Evolutionary conservation across 1,140 invertebrate genomes (phyloP).

Genomic region (Hyles euphorbiae): DNA sequence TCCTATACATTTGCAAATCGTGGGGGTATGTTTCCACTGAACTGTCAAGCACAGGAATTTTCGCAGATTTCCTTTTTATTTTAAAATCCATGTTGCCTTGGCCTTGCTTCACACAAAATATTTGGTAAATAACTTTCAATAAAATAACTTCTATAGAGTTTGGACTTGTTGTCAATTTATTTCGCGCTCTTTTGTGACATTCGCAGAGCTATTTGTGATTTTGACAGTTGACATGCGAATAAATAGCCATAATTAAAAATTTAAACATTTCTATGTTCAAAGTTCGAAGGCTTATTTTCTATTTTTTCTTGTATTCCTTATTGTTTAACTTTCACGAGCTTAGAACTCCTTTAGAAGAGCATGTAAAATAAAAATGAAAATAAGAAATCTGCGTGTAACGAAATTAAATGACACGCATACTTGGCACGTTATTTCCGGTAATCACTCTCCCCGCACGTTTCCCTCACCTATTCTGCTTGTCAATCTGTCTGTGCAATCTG

Average conservation of each 20-base stretch:
- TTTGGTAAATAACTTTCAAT: background rate
- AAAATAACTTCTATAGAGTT: background rate
- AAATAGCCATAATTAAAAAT: too few species aligned
- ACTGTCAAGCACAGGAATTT: constrained; percentile 41
- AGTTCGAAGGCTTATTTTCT: too few species aligned
- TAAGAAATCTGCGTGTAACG: too few species aligned
- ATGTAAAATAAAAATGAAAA: too few species aligned
- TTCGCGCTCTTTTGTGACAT: constrained; percentile 16
- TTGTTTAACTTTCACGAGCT: too few species aligned
- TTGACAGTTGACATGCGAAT: background rate
- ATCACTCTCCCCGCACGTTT: constrained; percentile 4
- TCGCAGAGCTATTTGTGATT: background rate
- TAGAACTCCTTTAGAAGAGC: too few species aligned
- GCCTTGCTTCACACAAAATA: background rate
- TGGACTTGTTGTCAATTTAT: background rate
- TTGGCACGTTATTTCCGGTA: constrained; percentile 20
- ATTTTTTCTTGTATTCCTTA: too few species aligned
- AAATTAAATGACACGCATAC: constrained; percentile 24
- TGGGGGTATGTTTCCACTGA: constrained; percentile 78
- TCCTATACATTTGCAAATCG: constrained; percentile 87
- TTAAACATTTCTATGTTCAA: too few species aligned
- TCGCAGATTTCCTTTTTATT: constrained; percentile 63
- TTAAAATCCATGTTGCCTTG: constrained; percentile 58
- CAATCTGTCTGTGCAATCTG: constrained; percentile 31
- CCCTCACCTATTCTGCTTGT: constrained; percentile 11